Evolutionary conservation across 2,888 invertebrate genomes (phyloP).

Genomic region (Rhingia rostrata): DNA sequence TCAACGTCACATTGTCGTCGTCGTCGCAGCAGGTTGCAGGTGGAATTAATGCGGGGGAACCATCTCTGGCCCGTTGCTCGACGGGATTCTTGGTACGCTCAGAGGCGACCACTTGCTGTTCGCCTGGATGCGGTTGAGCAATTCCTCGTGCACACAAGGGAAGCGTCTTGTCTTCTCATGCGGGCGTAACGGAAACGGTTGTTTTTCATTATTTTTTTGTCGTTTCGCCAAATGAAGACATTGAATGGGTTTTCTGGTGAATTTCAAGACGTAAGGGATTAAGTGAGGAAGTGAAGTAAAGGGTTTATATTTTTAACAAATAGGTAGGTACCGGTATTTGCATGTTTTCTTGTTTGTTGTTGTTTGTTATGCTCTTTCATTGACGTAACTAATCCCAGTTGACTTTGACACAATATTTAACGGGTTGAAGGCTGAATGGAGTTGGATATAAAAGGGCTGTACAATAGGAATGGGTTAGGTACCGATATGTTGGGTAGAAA

Average conservation of each 20-base stretch:
- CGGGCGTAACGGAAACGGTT: conserved; percentile 70
- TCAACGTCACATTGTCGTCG: background rate
- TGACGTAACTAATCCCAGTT: conserved; percentile 7
- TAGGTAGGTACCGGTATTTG: conserved; percentile 12
- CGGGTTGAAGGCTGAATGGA: background rate
- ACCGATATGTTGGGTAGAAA: no score
- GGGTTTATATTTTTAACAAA: background rate
- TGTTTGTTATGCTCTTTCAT: no score
- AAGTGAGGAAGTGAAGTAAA: conserved; percentile 37
- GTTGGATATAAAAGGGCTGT: no score
- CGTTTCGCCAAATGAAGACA: conserved; percentile 49
- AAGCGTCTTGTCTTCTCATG: conserved; percentile 55
- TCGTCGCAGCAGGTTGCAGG: conserved; percentile 59
- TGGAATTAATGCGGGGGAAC: conserved; percentile 51
- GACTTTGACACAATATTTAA: conserved; percentile 25
- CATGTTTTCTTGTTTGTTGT: background rate
- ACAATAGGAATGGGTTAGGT: no score
- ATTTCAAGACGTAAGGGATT: conserved; percentile 42
- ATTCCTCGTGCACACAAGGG: conserved; percentile 53
- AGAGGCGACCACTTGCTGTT: conserved; percentile 30
- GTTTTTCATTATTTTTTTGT: background rate
- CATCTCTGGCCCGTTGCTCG: conserved; percentile 31
- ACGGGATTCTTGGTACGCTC: conserved; percentile 45
- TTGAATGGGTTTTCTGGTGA: conserved; percentile 52
- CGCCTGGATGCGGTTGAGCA: conserved; percentile 59